A percentile compares a stretch with the other conserved stretches of the same genome.
phyloP scores from a whole-genome alignment of 2,113 vertebrate genomes.

The Xiphophorus maculatus region DNA sequence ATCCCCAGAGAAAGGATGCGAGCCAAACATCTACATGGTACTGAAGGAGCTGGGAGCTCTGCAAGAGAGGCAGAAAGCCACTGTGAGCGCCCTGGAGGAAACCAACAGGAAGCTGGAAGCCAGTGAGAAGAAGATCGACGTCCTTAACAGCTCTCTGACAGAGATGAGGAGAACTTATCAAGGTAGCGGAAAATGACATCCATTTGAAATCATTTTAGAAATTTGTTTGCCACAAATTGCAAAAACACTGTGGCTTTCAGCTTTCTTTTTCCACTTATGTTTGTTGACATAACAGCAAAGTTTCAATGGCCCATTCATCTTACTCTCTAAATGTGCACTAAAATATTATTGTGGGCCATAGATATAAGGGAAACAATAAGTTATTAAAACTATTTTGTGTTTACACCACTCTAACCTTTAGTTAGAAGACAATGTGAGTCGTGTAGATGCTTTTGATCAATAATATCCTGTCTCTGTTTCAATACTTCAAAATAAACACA shows the following conservation, averaged over 20 bases:
- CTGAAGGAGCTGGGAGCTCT: conserved; percentile 22
- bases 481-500: too few species aligned
- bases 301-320: neutral
- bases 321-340: too few species aligned
- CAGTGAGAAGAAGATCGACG: conserved; percentile 22
- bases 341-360: too few species aligned
- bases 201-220: too few species aligned
- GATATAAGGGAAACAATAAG: too few species aligned
- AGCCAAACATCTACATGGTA: conserved; percentile 3
- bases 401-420: neutral
- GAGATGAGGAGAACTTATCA: fast-evolving
- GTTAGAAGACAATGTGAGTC: too few species aligned
- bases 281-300: neutral
- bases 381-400: too few species aligned
- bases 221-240: too few species aligned
- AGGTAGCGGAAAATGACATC: conserved; percentile 4
- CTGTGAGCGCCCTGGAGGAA: neutral
- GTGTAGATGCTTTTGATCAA: too few species aligned
- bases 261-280: neutral
- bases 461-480: too few species aligned
- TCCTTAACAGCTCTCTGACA: neutral
- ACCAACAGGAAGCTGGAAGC: conserved; percentile 37
- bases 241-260: neutral
- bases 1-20: neutral
- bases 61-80: conserved; percentile 11